Evolutionary conservation across 92 coral and sea anemone genomes (phyloP), one percentile per base, ranked within the genome.

Genomic region (Phenganax stokvisi): DNA sequence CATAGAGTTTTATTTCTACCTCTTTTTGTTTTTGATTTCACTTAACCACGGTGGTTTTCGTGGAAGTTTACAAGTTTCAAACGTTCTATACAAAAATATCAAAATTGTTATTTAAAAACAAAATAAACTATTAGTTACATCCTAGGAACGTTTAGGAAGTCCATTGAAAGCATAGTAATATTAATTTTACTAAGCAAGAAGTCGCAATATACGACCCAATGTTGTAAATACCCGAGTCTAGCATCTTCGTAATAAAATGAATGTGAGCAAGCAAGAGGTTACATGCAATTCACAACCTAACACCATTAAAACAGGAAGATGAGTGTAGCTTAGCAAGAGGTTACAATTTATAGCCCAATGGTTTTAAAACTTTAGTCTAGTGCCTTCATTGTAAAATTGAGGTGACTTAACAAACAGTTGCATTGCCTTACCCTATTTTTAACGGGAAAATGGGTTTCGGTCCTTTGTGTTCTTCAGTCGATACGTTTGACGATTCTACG

Each of bases 21-120:
- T 85, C 60, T 61, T 85, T 72, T 90, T 89, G 68, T 86, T 89
- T 75, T 87, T 93, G 31, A 81, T 89, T 56, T 86, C 82, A 31
- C 86, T 89, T 79, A 93, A 74, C 98, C 98, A 93, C 20, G 93
- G 93, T 2, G 97, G 97, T 85, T 76, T 91, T 71, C 85, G 89
- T 17, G 96, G 92, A 10, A 81, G 78, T 74, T 92, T 96, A 72
- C 87, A 90, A 47, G 85, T 70, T 68, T 89, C 85, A 37, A 37
- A 37, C 29, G 91, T 92, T 60, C 97, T 92, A 60, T 30, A n/a
- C 37, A 57, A 13, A 56, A 59, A 75, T 56, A 64, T 12, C 12
- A 55, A 54, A 56, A 9, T 37, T 37, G 72, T 11, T 47, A 51
- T 7, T 56, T 3, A 37, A 3, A 15, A 47, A 55, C 56, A 56